A percentile compares a stretch with the other conserved stretches of the same genome.
phyloP scores from a whole-genome alignment of 2,888 invertebrate species.

The Trissolcus brochymenae region DNA sequence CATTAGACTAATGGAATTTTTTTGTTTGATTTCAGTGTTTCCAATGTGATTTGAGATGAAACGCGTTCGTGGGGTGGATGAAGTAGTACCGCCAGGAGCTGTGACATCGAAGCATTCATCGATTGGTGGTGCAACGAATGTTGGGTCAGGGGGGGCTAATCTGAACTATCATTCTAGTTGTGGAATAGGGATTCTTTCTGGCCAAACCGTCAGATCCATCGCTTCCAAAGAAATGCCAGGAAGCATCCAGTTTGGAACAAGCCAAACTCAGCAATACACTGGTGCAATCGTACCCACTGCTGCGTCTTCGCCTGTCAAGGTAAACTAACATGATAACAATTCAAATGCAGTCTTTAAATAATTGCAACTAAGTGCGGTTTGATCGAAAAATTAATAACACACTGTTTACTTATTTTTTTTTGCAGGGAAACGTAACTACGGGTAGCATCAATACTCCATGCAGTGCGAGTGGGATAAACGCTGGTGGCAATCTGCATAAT shows the following conservation, averaged over 20 bases:
- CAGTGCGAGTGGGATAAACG: constrained; percentile 68
- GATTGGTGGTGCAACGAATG: constrained; percentile 74
- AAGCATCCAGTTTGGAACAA: constrained; percentile 75
- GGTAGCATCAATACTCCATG: constrained; percentile 68
- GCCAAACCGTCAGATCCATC: constrained; percentile 73
- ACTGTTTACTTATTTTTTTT: constrained; percentile 1
- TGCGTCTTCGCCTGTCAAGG: constrained; percentile 74
- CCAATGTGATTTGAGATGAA: constrained; percentile 83
- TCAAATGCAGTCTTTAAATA: too few relatives aligned
- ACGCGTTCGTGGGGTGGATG: constrained; percentile 78
- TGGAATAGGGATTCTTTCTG: constrained; percentile 72
- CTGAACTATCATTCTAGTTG: constrained; percentile 74
- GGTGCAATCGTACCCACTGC: constrained; percentile 74
- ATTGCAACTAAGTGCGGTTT: background rate
- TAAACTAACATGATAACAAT: constrained; percentile 47
- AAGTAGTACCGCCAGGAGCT: constrained; percentile 75
- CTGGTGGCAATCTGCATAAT: constrained; percentile 63
- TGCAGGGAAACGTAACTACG: constrained; percentile 63
- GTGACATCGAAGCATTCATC: constrained; percentile 78
- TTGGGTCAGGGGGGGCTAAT: constrained; percentile 70
- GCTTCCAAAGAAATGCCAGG: constrained; percentile 76
- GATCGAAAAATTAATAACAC: background rate
- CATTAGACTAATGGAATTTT: background rate
- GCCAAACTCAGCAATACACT: constrained; percentile 73
- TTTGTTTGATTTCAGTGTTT: constrained; percentile 76